Percentiles rank a stretch among this genome's conserved stretches.
phyloP scores from a whole-genome alignment of 2,888 invertebrate species.

The Pheosia tremula region DNA sequence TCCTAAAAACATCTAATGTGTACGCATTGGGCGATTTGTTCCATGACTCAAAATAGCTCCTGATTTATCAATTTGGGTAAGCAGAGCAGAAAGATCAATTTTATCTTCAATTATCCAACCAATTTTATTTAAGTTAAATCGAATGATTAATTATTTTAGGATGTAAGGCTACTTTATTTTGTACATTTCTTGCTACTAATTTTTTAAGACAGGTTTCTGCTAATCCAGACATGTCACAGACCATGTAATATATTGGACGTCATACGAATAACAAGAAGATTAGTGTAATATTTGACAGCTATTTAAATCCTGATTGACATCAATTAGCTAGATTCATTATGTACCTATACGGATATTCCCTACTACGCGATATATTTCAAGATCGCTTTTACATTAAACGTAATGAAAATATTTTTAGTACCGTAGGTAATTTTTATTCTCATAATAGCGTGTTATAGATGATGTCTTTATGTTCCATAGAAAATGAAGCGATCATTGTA shows the following conservation, averaged over 20 bases:
- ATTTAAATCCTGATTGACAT: background rate
- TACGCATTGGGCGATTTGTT: background rate
- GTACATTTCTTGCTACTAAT: conserved; percentile 19
- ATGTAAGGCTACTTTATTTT: conserved; percentile 3
- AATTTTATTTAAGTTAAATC: background rate
- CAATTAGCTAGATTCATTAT: background rate
- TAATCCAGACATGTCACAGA: conserved; percentile 17
- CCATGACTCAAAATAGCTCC: background rate
- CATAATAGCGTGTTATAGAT: too few species aligned
- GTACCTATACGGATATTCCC: too few species aligned
- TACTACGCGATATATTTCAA: too few species aligned
- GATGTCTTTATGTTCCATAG: background rate
- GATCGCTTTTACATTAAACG: too few species aligned
- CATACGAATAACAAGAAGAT: conserved; percentile 20
- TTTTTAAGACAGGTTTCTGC: conserved; percentile 24
- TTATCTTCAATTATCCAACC: background rate
- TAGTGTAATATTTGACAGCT: background rate
- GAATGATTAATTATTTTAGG: background rate
- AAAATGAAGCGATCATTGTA: background rate
- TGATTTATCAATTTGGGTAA: background rate
- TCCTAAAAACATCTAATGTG: too few species aligned
- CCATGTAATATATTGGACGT: conserved; percentile 23
- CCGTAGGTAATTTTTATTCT: too few species aligned
- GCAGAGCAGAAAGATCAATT: background rate
- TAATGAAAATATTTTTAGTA: too few species aligned